phyloP scores from a whole-genome alignment of 2,888 invertebrate genomes.

The Andrena dorsata region DNA sequence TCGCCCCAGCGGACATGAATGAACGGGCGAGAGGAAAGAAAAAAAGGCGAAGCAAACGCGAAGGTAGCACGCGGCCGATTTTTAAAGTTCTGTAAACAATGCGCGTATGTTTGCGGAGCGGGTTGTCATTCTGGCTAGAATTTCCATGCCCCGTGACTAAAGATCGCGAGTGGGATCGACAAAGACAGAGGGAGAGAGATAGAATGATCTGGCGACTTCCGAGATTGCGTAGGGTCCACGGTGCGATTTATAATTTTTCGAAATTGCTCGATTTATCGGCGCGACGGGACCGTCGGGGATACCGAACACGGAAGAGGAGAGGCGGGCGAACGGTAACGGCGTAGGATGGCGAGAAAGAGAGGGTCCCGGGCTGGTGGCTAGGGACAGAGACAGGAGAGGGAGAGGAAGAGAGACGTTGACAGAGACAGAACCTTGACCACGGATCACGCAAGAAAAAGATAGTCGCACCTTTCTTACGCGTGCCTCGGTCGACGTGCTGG shows the following conservation, averaged over 20 bases:
- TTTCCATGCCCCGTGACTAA: constrained; percentile 41
- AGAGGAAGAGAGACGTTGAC: constrained; percentile 32
- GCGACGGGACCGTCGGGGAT: background rate
- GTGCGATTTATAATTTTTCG: background rate
- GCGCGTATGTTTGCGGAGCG: background rate
- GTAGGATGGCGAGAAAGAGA: background rate
- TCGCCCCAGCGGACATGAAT: constrained; percentile 13
- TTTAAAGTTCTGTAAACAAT: constrained; percentile 32
- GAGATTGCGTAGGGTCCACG: constrained; percentile 1
- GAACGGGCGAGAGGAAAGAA: background rate
- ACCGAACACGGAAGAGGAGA: background rate
- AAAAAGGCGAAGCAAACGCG: background rate
- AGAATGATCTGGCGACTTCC: constrained; percentile 20
- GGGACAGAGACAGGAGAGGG: constrained; percentile 9
- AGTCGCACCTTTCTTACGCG: constrained; percentile 92
- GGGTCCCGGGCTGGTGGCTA: background rate
- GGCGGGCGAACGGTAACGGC: background rate
- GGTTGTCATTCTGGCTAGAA: constrained; percentile 41
- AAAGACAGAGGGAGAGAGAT: constrained; percentile 11
- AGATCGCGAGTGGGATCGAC: constrained; percentile 31
- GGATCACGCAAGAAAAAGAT: constrained; percentile 58
- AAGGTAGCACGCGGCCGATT: background rate
- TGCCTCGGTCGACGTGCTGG: constrained; percentile 92
- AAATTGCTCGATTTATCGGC: background rate
- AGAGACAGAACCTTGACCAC: constrained; percentile 54